Conservation (phyloP, 2,888 invertebrate species). For the Ornithoptera priamus region DNA sequence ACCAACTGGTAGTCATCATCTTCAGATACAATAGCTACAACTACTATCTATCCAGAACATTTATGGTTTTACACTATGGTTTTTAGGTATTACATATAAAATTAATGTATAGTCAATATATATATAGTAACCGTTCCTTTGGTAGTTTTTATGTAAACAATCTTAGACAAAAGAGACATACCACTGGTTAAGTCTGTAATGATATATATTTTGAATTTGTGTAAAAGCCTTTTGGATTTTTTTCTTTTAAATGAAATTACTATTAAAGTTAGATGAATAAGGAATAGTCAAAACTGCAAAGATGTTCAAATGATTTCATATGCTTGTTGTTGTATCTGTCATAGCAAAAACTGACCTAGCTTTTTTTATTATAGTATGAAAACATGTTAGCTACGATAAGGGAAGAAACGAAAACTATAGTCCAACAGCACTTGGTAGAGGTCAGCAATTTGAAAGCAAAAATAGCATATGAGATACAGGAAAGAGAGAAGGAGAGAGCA, state of each 20-base stretch:
- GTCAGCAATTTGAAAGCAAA: slow-evolving; percentile 85
- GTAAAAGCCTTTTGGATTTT: too few relatives aligned
- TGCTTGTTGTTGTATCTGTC: neutral
- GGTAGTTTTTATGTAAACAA: too few relatives aligned
- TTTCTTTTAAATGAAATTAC: neutral
- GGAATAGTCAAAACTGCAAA: neutral
- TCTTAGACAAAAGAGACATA: too few relatives aligned
- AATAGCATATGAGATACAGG: slow-evolving; percentile 87
- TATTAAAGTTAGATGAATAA: neutral
- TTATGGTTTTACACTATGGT: too few relatives aligned
- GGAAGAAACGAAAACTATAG: slow-evolving; percentile 79
- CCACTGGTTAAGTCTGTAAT: too few relatives aligned
- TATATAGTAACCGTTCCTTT: too few relatives aligned
- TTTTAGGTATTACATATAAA: too few relatives aligned
- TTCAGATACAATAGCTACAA: too few relatives aligned
- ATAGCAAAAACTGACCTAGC: neutral
- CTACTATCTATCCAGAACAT: too few relatives aligned
- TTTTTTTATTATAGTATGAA: slow-evolving; percentile 74
- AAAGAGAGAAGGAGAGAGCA: slow-evolving; percentile 89
- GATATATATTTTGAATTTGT: too few relatives aligned
- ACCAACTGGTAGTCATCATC: too few relatives aligned
- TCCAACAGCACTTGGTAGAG: slow-evolving; percentile 80
- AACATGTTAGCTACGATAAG: slow-evolving; percentile 79
- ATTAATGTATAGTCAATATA: too few relatives aligned
- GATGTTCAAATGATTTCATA: neutral